Evolutionary conservation across 2,113 vertebrate genomes (phyloP), one percentile per base, ranked within the genome.

Genomic region (Periophthalmus modestus): DNA sequence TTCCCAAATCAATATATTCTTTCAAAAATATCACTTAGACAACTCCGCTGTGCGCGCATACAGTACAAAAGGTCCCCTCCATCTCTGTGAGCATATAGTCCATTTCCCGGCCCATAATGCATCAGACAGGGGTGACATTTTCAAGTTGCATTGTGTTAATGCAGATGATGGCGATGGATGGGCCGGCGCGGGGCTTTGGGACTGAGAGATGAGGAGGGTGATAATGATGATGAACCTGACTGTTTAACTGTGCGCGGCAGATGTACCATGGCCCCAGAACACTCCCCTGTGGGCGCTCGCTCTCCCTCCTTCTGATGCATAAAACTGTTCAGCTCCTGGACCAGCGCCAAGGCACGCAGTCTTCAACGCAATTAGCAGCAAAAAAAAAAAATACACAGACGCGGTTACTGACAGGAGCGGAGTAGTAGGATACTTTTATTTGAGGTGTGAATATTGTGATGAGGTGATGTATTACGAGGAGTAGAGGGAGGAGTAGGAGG

Each of bases 361-460:
- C 74, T 71, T 92, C 90, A 85, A 87, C 74, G 85, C 90, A 92
- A 92, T 94, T 92, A 93, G 85, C 85, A 81, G 74, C 82, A 84
- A 83, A 77, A 79, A 48, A 72, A 33, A 9, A 77, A 79, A 81
- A 78, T 76, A n/a, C 73, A 86, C 73, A 75, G 58, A 81, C 87
- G 82, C 79, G 79, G 82, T 72, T 78, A 74, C 39, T 23, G 68
- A 71, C 71, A 65, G 15, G 24, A 14, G 58, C 13, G 3, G 21
- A n/a, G 54, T 21, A 28, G 28, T 13, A 28, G 28, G 57, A 59
- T 24, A 59, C 58, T 61, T 33, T 34, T 28, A 28, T 21, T 14
- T 13, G 21, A 57, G 55, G 4, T 43, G 0, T 9, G 9, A 43
- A 43, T 43, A 43, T 43, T 43, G 9, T 43, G 39, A 43, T 43